These are phyloP conservation scores for Caenorhabditis latens DNA, from an alignment of 1,140 invertebrate species.

Conservation along the genomic window DNA sequence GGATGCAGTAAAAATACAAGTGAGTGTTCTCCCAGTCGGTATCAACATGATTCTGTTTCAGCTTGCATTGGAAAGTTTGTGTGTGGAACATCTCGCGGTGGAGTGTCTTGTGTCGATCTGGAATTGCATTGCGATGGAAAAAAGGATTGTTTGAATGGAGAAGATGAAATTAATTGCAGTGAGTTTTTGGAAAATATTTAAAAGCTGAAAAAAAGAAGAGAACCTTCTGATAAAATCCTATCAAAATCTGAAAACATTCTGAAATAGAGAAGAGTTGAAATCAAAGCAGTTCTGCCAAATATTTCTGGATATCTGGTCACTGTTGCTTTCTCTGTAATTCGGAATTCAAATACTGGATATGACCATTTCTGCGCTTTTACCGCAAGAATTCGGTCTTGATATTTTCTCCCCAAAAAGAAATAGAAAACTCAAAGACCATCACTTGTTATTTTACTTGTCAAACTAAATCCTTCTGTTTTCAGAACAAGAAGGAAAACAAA, in stretches of 20 bases:
- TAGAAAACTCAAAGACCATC: no score
- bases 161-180: slow-evolving; percentile 68
- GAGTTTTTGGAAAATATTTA: slow-evolving; percentile 42
- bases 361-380: no score
- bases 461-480: not conserved
- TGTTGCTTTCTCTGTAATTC: no score
- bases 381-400: no score
- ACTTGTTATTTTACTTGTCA: not conserved
- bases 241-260: no score
- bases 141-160: slow-evolving; percentile 63
- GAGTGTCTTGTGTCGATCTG: slow-evolving; percentile 64
- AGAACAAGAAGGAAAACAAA: slow-evolving; percentile 51
- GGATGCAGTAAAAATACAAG: slow-evolving; percentile 67
- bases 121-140: slow-evolving; percentile 65
- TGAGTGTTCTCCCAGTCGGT: slow-evolving; percentile 1
- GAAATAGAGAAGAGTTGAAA: no score
- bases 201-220: no score
- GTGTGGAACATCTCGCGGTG: slow-evolving; percentile 59
- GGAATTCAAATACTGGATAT: no score
- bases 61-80: slow-evolving; percentile 67
- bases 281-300: no score
- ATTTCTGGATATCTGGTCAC: no score
- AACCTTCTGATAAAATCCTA: no score
- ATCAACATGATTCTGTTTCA: slow-evolving; percentile 17
- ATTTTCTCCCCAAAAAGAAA: no score